Evolutionary conservation across 2,113 vertebrate genomes (phyloP), one percentile per base, ranked within the genome.

Genomic region (Trogon surrucura): DNA sequence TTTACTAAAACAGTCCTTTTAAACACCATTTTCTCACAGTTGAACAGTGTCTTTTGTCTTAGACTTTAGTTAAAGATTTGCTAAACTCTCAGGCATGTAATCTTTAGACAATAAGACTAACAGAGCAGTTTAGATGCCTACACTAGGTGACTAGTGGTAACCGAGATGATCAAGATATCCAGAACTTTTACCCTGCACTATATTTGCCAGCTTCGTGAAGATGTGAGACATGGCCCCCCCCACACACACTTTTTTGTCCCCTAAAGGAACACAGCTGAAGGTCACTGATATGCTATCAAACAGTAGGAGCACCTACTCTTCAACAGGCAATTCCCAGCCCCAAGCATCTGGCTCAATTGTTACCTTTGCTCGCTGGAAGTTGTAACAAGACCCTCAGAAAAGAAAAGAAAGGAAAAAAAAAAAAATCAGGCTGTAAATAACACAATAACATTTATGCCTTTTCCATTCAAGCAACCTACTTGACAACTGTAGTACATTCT

Each of bases 151-250:
- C 32, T 29, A 38, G 13, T 21, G 16, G 29, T 75, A 66, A 56
- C 38, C 47, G 44, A 91, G 48, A 72, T 51, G 22, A 10, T 25
- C 22, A 85, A 47, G 60, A 47, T 13, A 80, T 1, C 4, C 53
- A 29, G 23, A 88, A 50, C 71, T 77, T 70, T 27, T 32, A 60
- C 25, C 56, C 50, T 47, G 15, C 12, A 5, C 34, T 58, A 7
- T 25, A 26, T 48, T 69, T 72, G 11, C 20, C 45, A 60, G 66
- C 41, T 56, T 29, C 51, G 38, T 56, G 53, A 85, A 13, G 20
- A 64, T 0, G 1, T 6, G 5, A 74, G 53, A 73, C 26, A 38
- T 32, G 3, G 0, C 4, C 21, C 30, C 12, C 5, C 41, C 81
- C 45, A 36, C 36, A 36, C 41, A 41, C 6, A 41, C 29, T 7